Conservation (phyloP, 2,797 vertebrate species). For the Gallinago stenura region DNA sequence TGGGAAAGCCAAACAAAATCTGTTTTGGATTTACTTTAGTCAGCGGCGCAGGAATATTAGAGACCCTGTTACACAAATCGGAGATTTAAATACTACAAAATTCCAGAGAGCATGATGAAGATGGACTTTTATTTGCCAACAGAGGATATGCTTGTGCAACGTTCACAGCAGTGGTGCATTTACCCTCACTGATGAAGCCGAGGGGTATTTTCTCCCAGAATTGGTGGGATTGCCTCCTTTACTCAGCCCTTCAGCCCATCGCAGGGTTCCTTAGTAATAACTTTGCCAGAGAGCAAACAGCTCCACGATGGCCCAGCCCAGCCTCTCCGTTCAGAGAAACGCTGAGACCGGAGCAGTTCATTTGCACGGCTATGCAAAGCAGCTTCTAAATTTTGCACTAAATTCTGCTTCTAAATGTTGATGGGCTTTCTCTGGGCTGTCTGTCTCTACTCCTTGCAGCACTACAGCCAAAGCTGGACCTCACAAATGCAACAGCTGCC, state of each 20-base stretch:
- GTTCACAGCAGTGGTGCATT: neutral
- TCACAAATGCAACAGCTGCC: neutral
- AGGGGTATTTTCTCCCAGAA: neutral
- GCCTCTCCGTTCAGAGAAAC: neutral
- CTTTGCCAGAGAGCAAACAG: neutral
- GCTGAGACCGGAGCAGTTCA: neutral
- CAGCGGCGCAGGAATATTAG: conserved; percentile 7
- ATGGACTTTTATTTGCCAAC: neutral
- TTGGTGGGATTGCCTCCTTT: neutral
- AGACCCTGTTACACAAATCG: neutral
- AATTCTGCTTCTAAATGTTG: neutral
- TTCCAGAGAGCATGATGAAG: neutral
- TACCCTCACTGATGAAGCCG: neutral
- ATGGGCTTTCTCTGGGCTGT: neutral
- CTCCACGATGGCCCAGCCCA: neutral
- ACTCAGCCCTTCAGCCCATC: neutral
- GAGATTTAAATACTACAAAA: conserved; percentile 17
- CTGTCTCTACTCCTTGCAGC: neutral
- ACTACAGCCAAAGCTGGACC: neutral
- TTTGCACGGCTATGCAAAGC: neutral
- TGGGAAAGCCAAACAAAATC: conserved; percentile 71
- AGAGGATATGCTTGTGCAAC: neutral
- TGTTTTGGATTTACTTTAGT: conserved; percentile 43
- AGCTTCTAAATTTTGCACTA: neutral
- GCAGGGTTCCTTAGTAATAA: neutral